Evolutionary conservation across 2,113 vertebrate species (phyloP), one percentile per base, ranked within the genome.

Genomic region (Oreochromis niloticus): DNA sequence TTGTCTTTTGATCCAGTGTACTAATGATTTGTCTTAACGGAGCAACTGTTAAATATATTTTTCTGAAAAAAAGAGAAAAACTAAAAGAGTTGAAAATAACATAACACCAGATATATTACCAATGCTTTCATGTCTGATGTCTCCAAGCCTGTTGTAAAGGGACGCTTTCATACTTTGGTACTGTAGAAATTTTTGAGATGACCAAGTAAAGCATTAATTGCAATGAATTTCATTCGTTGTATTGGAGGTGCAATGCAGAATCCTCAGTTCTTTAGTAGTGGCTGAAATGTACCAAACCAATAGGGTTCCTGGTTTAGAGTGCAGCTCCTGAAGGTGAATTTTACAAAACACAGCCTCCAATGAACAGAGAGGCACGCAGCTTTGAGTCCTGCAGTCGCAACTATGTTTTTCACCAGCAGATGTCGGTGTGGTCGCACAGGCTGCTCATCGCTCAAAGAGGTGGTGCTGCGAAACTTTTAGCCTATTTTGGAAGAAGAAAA

Each of bases 341-440:
- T 48, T 75, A 75, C 22, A 75, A 75, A 30, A 46, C 66, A 24
- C 41, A 46, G n/a, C n/a, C 68, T 30, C 14, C 41, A 75, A 30
- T 11, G 41, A 75, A 48, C 41, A 46, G 41, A 73, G 32, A 68
- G 24, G 2, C 16, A 41, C 3, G 11, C 55, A 34, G 19, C 9
- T 73, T 32, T 39, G n/a, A 73, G 66, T 46, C 66, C 13, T 66
- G 46, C 81, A 73, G 39, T 73, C 85, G 89, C 90, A 81, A 17
- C 52, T 80, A 5, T 32, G 6, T 61, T 83, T 90, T 68, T 11
- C 10, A 80, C 95, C 95, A 95, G 89, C 83, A 95, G 95, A 84
- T 81, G 94, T 90, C 93, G 89, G 13, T 56, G 68, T 50, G 30
- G 30, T 41, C 3, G 17, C 80, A 66, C 8, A 82, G 54, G 9